Conservation (phyloP, 2,797 vertebrate species). For the Fringilla coelebs region DNA sequence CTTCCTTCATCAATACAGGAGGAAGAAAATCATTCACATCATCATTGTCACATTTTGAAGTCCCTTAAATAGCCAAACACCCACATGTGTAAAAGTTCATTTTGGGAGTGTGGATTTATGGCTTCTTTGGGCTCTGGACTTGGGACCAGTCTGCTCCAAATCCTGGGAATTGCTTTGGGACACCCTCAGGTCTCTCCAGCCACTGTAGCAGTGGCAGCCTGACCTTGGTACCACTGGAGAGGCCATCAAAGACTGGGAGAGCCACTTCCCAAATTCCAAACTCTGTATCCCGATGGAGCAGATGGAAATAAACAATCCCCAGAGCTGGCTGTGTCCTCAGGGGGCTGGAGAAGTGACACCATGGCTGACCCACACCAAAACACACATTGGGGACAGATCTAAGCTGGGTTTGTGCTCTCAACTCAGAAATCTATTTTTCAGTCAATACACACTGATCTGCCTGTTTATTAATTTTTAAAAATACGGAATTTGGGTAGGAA, state of each 20-base stretch:
- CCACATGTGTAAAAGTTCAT: not conserved
- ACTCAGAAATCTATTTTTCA: not conserved
- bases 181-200: not conserved
- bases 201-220: not conserved
- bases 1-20: not conserved
- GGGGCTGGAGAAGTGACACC: not conserved
- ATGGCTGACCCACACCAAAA: not conserved
- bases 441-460: accelerated
- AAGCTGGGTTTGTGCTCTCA: not conserved
- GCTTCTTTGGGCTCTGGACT: not conserved
- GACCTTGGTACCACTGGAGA: slow-evolving; percentile 8
- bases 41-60: not conserved
- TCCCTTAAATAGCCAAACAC: not conserved
- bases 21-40: not conserved
- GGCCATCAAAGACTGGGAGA: not conserved
- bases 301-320: not conserved
- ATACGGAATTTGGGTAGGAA: not conserved
- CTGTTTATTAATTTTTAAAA: not conserved
- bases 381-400: not conserved
- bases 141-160: not conserved
- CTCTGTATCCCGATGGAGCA: not conserved
- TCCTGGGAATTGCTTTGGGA: not conserved
- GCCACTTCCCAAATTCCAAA: not conserved
- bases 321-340: not conserved
- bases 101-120: not conserved